Percentiles rank a stretch among this genome's conserved stretches.
Evolutionary conservation across 2,888 invertebrate species (phyloP).

Genomic region (Cephus pygmeus): DNA sequence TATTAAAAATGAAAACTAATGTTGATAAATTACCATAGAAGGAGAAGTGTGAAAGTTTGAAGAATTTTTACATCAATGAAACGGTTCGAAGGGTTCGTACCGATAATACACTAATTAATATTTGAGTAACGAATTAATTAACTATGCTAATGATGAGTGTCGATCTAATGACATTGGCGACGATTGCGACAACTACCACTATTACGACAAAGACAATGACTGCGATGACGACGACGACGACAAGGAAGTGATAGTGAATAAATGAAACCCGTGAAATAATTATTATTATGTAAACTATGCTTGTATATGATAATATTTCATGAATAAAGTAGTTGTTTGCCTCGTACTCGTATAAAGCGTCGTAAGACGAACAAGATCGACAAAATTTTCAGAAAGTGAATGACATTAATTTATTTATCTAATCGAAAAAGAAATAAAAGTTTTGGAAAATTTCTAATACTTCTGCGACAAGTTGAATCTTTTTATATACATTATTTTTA

Average conservation of each 20-base stretch:
- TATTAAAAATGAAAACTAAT: slow-evolving; percentile 20
- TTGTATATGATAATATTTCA: slow-evolving; percentile 61
- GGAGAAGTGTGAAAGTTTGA: slow-evolving; percentile 21
- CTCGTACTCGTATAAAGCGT: slow-evolving; percentile 41
- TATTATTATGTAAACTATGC: slow-evolving; percentile 50
- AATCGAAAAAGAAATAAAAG: too few relatives aligned
- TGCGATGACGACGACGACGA: slow-evolving; percentile 29
- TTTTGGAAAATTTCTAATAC: too few relatives aligned
- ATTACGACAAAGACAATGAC: neutral
- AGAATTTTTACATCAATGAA: slow-evolving; percentile 39
- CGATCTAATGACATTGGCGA: slow-evolving; percentile 24
- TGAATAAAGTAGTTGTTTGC: slow-evolving; percentile 61
- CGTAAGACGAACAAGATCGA: neutral
- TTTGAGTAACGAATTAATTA: slow-evolving; percentile 33
- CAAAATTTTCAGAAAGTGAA: too few relatives aligned
- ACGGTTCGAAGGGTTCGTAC: slow-evolving; percentile 27
- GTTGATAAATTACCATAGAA: slow-evolving; percentile 9
- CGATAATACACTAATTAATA: slow-evolving; percentile 36
- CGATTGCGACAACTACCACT: slow-evolving; percentile 2
- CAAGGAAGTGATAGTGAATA: slow-evolving; percentile 40
- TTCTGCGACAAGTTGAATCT: too few relatives aligned
- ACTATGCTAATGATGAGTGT: slow-evolving; percentile 41
- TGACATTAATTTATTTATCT: too few relatives aligned
- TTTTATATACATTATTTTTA: too few relatives aligned
- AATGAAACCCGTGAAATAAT: slow-evolving; percentile 40